Percentiles rank a stretch among this genome's conserved stretches.
Conservation (phyloP, 2,888 invertebrate species). For the Phoenoteleia sp. region DNA sequence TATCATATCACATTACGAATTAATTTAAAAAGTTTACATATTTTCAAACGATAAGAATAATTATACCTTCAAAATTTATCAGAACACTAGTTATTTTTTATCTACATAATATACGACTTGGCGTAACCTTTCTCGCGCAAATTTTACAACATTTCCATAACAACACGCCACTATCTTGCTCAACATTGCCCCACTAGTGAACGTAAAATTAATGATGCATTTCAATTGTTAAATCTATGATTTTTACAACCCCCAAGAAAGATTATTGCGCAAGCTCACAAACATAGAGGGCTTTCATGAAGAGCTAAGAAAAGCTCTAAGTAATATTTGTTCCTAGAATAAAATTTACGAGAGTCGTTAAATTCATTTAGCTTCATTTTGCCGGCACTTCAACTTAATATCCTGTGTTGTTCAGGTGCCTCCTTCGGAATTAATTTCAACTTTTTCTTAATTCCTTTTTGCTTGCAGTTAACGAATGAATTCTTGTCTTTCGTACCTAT, state of each 20-base stretch:
- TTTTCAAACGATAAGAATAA: no score
- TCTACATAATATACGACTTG: no score
- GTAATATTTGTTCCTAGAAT: slow-evolving; percentile 44
- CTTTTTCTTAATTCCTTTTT: slow-evolving; percentile 27
- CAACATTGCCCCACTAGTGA: not conserved
- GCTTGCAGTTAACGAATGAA: slow-evolving; percentile 17
- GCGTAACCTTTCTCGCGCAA: not conserved
- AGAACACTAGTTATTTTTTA: no score
- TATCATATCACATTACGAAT: no score
- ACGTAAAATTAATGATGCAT: slow-evolving; percentile 30
- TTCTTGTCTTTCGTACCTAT: not conserved
- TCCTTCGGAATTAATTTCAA: slow-evolving; percentile 41
- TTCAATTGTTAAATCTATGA: slow-evolving; percentile 33
- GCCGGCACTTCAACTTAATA: slow-evolving; percentile 42
- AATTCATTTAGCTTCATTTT: slow-evolving; percentile 52
- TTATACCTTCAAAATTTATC: no score
- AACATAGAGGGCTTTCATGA: not conserved
- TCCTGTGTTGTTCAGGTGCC: slow-evolving; percentile 34
- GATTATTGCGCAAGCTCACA: slow-evolving; percentile 22
- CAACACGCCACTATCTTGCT: not conserved
- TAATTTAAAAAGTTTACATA: no score
- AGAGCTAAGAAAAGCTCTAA: slow-evolving; percentile 16
- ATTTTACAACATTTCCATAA: slow-evolving; percentile 13
- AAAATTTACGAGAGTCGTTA: slow-evolving; percentile 51
- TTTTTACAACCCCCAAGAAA: slow-evolving; percentile 24